phyloP scores from a whole-genome alignment of 2,113 vertebrate genomes.

The Cyanocitta stelleri region DNA sequence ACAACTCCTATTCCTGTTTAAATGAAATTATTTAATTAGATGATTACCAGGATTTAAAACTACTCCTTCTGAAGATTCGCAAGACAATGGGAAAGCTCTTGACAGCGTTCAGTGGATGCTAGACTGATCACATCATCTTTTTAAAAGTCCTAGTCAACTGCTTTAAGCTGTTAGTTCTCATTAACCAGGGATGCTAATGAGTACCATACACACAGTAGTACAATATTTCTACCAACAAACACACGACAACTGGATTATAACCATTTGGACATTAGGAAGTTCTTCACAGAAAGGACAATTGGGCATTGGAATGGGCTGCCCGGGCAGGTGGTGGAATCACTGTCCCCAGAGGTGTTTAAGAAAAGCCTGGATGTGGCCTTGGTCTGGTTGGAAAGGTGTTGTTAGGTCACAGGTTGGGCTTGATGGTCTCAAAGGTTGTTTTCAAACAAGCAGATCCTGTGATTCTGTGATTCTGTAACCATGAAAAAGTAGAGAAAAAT shows the following conservation, averaged over 20 bases:
- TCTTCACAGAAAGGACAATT: neutral
- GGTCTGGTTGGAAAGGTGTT: neutral
- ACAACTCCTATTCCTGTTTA: neutral
- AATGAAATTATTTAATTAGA: neutral
- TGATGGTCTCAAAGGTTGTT: neutral
- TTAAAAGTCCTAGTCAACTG: neutral
- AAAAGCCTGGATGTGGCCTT: neutral
- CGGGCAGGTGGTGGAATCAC: neutral
- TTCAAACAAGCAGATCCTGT: neutral
- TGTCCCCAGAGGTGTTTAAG: accelerated
- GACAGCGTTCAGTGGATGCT: neutral
- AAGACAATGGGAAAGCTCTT: neutral
- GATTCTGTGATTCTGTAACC: neutral
- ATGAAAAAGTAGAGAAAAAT: neutral
- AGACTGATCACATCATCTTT: neutral
- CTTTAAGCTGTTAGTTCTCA: neutral
- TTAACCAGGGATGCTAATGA: neutral
- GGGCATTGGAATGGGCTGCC: neutral
- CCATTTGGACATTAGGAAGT: neutral
- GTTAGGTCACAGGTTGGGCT: neutral
- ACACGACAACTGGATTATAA: neutral
- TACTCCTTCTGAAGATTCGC: neutral
- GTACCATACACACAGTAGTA: neutral
- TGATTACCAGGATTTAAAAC: neutral
- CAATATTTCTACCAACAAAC: neutral